phyloP scores from a whole-genome alignment of 2,113 vertebrate species.

The Spermophilus dauricus region DNA sequence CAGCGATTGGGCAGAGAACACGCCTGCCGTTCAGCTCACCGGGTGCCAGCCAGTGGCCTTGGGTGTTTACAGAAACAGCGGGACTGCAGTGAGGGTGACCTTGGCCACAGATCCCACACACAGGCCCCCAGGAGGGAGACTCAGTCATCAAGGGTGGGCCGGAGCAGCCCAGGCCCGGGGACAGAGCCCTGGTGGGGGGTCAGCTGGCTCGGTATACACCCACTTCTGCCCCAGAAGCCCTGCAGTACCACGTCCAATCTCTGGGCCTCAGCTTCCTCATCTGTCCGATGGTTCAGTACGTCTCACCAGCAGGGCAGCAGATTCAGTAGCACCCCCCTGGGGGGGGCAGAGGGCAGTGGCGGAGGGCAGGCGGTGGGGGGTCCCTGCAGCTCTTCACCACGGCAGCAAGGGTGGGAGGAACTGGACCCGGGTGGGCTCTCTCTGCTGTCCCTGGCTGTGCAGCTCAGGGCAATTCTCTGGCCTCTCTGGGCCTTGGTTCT shows the following conservation, averaged over 20 bases:
- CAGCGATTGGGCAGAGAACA: not conserved
- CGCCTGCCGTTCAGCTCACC: not conserved
- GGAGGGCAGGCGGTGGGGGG: no score
- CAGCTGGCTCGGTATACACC: not conserved
- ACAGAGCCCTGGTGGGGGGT: not conserved
- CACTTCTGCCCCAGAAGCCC: not conserved
- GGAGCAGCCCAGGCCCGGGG: not conserved
- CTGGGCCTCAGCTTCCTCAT: no score
- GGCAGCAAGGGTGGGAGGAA: not conserved
- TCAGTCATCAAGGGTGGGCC: accelerated
- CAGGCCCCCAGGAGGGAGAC: not conserved
- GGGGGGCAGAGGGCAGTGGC: no score
- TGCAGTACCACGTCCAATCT: not conserved
- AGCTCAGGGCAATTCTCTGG: not conserved
- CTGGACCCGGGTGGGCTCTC: not conserved
- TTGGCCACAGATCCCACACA: not conserved
- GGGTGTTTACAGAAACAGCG: not conserved
- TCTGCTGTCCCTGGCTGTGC: not conserved
- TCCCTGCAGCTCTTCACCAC: no score
- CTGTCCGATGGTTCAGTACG: no score
- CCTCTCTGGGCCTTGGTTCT: not conserved
- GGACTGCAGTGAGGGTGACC: no score
- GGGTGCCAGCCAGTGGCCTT: not conserved
- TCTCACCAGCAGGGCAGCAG: not conserved
- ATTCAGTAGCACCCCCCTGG: no score